A percentile compares a stretch with the other conserved stretches of the same genome.
phyloP scores from a whole-genome alignment of 1,140 invertebrate species.

The Saccostrea echinata region DNA sequence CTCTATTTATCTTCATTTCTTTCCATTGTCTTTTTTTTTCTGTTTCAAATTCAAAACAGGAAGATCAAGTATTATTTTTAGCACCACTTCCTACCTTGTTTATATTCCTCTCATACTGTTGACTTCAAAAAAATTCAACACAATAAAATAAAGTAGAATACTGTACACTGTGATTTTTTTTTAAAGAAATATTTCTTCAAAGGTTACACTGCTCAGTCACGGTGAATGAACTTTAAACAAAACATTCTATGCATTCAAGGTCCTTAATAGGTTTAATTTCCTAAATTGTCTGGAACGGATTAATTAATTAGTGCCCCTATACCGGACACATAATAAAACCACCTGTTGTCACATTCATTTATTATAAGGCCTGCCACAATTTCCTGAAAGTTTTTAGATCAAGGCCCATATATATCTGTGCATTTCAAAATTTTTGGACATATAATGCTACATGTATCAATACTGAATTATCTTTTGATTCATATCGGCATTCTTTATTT shows the following conservation, averaged over 20 bases:
- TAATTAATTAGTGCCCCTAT: constrained; percentile 17
- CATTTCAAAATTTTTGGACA: neutral
- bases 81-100: constrained; percentile 2
- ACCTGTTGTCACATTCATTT: constrained; percentile 17
- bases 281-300: constrained; percentile 4
- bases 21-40: neutral
- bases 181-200: neutral
- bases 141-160: no score
- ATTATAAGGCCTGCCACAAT: neutral
- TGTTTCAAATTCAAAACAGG: neutral
- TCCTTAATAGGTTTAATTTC: neutral
- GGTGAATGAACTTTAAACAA: neutral
- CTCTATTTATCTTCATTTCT: neutral
- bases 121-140: neutral
- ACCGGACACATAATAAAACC: neutral
- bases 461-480: no score
- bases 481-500: no score
- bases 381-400: neutral
- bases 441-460: no score
- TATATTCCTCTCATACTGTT: neutral
- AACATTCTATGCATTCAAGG: neutral
- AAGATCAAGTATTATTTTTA: neutral
- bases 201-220: neutral
- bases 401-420: neutral
- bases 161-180: no score